A percentile compares a stretch with the other conserved stretches of the same genome.
phyloP scores from a whole-genome alignment of 2,113 vertebrate genomes.

The Myiopsitta monachus region DNA sequence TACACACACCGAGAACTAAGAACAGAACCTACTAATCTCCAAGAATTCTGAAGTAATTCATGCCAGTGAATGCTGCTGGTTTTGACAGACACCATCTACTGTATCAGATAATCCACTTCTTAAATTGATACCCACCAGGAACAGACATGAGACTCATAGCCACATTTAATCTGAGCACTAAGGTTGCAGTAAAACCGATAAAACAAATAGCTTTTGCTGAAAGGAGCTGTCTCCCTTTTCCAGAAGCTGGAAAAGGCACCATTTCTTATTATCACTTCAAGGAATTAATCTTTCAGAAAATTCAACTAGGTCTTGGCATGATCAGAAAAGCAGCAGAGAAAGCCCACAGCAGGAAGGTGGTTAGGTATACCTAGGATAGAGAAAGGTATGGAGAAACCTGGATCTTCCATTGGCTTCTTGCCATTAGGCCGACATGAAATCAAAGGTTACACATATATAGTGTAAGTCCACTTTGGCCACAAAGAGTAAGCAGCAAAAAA shows the following conservation, averaged over 20 bases:
- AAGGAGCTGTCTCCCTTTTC: neutral
- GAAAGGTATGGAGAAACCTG: neutral
- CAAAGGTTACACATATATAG: neutral
- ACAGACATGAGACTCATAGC: neutral
- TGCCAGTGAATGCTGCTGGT: neutral
- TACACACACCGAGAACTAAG: neutral
- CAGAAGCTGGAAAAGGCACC: neutral
- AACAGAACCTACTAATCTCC: neutral
- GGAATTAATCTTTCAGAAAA: constrained; percentile 34
- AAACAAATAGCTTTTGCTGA: constrained; percentile 22
- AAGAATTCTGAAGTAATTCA: neutral
- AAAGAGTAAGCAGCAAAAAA: neutral
- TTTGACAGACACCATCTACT: neutral
- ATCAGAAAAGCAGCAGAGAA: neutral
- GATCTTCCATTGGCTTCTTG: neutral
- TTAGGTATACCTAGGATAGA: neutral
- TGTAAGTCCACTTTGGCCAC: neutral
- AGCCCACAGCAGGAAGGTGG: neutral
- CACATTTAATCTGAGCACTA: neutral
- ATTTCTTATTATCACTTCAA: neutral
- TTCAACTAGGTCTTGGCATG: neutral
- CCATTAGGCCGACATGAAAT: neutral
- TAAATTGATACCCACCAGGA: neutral
- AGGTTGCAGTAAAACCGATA: neutral
- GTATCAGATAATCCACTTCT: neutral